phyloP scores from a whole-genome alignment of 1,140 invertebrate species.

The Piezodorus guildinii region DNA sequence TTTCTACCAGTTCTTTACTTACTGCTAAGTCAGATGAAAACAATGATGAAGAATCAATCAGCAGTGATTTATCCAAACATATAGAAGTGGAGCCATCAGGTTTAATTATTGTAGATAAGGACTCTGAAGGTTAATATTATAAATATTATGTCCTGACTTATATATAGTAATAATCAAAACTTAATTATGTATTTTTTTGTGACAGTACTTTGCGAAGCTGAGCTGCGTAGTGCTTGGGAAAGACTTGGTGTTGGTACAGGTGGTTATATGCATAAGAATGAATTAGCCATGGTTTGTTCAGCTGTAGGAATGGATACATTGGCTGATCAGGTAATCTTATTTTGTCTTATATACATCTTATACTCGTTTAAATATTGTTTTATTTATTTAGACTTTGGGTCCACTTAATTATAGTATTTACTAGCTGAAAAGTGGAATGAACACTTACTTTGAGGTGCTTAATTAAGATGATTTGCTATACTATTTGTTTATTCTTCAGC shows the following conservation, averaged over 20 bases:
- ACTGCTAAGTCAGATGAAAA: constrained; percentile 6
- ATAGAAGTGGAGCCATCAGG: background rate
- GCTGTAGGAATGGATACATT: constrained; percentile 50
- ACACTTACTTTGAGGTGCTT: too few species aligned
- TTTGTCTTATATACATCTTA: background rate
- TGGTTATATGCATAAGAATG: constrained; percentile 45
- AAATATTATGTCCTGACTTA: background rate
- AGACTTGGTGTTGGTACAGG: constrained; percentile 45
- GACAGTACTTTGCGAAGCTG: constrained; percentile 27
- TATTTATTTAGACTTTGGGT: too few species aligned
- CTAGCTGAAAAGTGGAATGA: too few species aligned
- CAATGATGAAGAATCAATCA: constrained; percentile 19
- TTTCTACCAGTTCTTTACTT: background rate
- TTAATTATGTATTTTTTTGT: background rate
- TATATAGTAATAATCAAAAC: background rate
- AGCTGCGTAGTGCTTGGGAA: constrained; percentile 40
- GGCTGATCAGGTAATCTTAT: constrained; percentile 39
- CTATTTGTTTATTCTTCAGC: too few species aligned
- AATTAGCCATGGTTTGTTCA: constrained; percentile 47
- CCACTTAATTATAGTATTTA: too few species aligned
- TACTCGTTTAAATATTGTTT: too few species aligned
- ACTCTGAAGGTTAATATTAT: constrained; percentile 17
- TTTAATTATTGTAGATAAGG: constrained; percentile 15
- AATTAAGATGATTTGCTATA: too few species aligned
- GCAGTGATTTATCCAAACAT: background rate